Conservation (phyloP, 2,888 invertebrate genomes). For the Oegoconia quadripuncta region DNA sequence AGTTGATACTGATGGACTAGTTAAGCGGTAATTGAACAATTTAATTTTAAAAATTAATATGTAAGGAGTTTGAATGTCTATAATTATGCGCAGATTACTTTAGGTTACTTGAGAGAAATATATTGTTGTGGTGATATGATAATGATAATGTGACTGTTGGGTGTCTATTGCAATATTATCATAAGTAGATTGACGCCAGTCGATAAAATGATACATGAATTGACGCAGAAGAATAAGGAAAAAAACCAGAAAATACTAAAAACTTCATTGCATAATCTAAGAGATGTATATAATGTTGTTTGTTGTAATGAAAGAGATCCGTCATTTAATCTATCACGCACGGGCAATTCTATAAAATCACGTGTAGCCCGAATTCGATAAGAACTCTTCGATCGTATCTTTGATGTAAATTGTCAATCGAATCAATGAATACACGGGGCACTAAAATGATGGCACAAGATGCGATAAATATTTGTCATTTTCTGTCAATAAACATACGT, state of each 20-base stretch:
- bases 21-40: constrained; percentile 9
- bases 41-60: constrained; percentile 7
- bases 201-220: no score
- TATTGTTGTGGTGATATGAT: no score
- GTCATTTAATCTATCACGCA: neutral
- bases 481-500: neutral
- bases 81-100: neutral
- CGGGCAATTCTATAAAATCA: neutral
- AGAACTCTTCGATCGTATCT: neutral
- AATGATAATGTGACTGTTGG: no score
- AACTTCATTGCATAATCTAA: no score
- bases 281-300: no score
- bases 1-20: constrained; percentile 14
- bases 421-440: no score
- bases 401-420: neutral
- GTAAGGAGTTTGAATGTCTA: neutral
- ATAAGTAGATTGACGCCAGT: no score
- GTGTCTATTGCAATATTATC: no score
- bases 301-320: no score
- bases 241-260: no score
- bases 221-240: no score
- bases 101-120: no score
- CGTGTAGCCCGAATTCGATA: neutral
- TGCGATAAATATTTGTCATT: neutral
- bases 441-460: neutral